These are phyloP conservation scores for Pithys albifrons DNA, from an alignment of 2,113 vertebrate genomes.

Conservation along the genomic window DNA sequence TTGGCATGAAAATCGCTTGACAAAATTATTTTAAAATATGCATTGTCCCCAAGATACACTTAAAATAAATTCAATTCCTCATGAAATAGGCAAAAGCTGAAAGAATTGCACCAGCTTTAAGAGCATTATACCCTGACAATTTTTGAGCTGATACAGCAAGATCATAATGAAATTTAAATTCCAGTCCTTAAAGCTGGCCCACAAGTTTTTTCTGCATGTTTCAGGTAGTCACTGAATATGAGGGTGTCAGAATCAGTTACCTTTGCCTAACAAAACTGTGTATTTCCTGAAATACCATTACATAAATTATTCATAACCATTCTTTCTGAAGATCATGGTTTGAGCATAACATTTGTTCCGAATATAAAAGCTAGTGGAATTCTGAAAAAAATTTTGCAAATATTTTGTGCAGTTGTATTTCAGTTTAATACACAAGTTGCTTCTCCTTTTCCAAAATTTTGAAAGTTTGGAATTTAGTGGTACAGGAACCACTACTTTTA, in stretches of 20 bases:
- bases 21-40: neutral
- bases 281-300: neutral
- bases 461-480: neutral
- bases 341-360: neutral
- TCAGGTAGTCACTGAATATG: neutral
- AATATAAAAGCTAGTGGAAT: neutral
- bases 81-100: neutral
- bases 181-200: neutral
- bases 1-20: neutral
- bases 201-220: neutral
- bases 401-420: neutral
- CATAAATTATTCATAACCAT: neutral
- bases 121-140: neutral
- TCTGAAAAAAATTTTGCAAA: neutral
- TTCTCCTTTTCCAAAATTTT: neutral
- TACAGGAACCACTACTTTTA: neutral
- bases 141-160: neutral
- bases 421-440: neutral
- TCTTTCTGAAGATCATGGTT: rapidly evolving
- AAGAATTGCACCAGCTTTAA: neutral
- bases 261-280: neutral
- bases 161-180: neutral
- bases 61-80: neutral
- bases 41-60: neutral
- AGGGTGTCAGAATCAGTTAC: neutral